Conservation (phyloP, 1,140 invertebrate species). For the Schlechtendalia chinensis region DNA sequence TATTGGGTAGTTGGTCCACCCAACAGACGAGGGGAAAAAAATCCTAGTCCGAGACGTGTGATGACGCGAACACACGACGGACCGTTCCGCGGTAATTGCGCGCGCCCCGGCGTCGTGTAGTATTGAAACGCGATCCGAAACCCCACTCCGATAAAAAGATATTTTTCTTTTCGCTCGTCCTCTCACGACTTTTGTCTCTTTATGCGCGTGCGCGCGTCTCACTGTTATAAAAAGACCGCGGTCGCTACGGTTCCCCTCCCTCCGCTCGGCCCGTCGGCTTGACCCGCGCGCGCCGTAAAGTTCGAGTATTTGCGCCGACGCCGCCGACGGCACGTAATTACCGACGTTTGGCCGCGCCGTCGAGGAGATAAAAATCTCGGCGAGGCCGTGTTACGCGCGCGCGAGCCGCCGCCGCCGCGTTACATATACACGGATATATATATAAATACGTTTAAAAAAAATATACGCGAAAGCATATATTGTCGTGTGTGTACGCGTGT, state of each 20-base stretch:
- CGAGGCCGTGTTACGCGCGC: slow-evolving; percentile 34
- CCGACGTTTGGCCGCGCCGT: slow-evolving; percentile 29
- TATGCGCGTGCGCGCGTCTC: too few relatives aligned
- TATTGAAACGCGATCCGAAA: too few relatives aligned
- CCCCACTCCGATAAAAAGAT: not conserved
- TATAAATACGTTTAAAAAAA: not conserved
- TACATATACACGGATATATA: not conserved
- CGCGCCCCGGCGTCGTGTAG: not conserved
- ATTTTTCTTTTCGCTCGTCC: slow-evolving; percentile 25
- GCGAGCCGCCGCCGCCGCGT: not conserved
- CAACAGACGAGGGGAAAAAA: too few relatives aligned
- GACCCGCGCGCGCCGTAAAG: not conserved
- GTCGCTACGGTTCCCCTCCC: too few relatives aligned
- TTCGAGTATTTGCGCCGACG: not conserved
- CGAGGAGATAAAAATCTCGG: slow-evolving; percentile 17
- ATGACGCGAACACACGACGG: too few relatives aligned
- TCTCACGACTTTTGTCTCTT: slow-evolving; percentile 6
- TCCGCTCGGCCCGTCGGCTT: not conserved
- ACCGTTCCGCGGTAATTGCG: slow-evolving; percentile 25
- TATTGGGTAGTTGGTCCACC: too few relatives aligned
- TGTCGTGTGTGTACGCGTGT: not conserved
- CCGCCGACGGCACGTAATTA: slow-evolving; percentile 35
- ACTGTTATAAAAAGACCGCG: too few relatives aligned
- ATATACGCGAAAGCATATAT: not conserved
- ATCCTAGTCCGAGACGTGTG: too few relatives aligned